A percentile compares a stretch with the other conserved stretches of the same genome.
Evolutionary conservation across 2,113 vertebrate genomes (phyloP).

Genomic region (Sorex araneus): DNA sequence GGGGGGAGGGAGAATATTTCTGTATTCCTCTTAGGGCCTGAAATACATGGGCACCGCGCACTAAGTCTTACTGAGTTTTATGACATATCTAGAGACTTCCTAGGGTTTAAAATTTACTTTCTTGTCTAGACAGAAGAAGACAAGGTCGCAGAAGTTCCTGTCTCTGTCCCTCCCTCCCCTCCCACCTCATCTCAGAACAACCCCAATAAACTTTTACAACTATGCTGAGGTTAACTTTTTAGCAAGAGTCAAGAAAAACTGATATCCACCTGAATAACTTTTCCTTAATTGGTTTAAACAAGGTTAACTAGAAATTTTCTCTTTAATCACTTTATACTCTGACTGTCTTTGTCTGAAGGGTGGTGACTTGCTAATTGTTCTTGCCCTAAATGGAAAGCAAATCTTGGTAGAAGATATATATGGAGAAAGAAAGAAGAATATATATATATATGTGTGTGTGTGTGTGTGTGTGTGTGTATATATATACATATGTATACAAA

Average conservation of each 20-base stretch:
- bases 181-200: slow-evolving; percentile 40
- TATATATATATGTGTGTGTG: neutral
- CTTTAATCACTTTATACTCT: neutral
- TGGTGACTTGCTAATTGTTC: neutral
- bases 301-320: slow-evolving; percentile 28
- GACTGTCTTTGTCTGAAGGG: slow-evolving; percentile 7
- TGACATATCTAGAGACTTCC: slow-evolving; percentile 2
- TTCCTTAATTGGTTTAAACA: slow-evolving; percentile 39
- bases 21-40: slow-evolving; percentile 5
- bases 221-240: slow-evolving; percentile 63
- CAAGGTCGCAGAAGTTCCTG: neutral
- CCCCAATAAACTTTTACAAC: slow-evolving; percentile 56
- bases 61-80: neutral
- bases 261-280: slow-evolving; percentile 39
- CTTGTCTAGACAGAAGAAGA: slow-evolving; percentile 27
- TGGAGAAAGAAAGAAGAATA: slow-evolving; percentile 15
- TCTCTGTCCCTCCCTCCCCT: neutral
- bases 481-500: too few relatives aligned
- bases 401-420: slow-evolving; percentile 37
- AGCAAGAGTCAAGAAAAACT: slow-evolving; percentile 65
- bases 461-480: too few relatives aligned
- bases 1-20: neutral
- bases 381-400: slow-evolving; percentile 57
- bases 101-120: slow-evolving; percentile 29
- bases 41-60: neutral